Evolutionary conservation across 2,888 invertebrate genomes (phyloP).

Genomic region (Muschampia plurimacula): DNA sequence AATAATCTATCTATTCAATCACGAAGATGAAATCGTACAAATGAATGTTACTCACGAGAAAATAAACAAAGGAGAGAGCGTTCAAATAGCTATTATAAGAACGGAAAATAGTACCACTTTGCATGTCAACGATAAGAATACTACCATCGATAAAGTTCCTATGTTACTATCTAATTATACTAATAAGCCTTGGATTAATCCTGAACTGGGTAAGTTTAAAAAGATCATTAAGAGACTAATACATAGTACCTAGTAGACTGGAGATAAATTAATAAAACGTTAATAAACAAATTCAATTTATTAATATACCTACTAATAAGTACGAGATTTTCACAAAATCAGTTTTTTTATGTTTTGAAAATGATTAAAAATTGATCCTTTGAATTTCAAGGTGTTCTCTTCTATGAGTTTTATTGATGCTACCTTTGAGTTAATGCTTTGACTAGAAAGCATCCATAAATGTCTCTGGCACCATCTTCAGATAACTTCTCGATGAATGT

Average conservation of each 20-base stretch:
- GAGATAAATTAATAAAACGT: not conserved
- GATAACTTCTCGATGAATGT: too few relatives aligned
- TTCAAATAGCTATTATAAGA: constrained; percentile 94
- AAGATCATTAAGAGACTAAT: not conserved
- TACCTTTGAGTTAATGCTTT: too few relatives aligned
- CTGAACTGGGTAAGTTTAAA: constrained; percentile 88
- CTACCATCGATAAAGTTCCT: constrained; percentile 89
- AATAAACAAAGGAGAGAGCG: constrained; percentile 92
- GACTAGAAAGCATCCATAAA: too few relatives aligned
- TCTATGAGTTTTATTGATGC: too few relatives aligned
- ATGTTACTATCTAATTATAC: constrained; percentile 91
- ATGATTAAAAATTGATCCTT: too few relatives aligned
- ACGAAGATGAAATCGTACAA: constrained; percentile 91
- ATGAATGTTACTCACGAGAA: constrained; percentile 91
- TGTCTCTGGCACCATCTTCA: too few relatives aligned
- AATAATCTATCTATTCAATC: constrained; percentile 94
- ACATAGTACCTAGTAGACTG: not conserved
- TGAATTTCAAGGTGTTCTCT: too few relatives aligned
- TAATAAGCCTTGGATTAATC: constrained; percentile 94
- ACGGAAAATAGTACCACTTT: constrained; percentile 90
- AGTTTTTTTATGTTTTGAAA: too few relatives aligned
- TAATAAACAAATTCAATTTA: too few relatives aligned
- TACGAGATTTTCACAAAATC: too few relatives aligned
- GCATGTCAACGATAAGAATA: constrained; percentile 92
- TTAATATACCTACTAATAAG: too few relatives aligned